Conservation (phyloP, 2,888 invertebrate genomes). For the Caenorhabditis parvicauda region DNA sequence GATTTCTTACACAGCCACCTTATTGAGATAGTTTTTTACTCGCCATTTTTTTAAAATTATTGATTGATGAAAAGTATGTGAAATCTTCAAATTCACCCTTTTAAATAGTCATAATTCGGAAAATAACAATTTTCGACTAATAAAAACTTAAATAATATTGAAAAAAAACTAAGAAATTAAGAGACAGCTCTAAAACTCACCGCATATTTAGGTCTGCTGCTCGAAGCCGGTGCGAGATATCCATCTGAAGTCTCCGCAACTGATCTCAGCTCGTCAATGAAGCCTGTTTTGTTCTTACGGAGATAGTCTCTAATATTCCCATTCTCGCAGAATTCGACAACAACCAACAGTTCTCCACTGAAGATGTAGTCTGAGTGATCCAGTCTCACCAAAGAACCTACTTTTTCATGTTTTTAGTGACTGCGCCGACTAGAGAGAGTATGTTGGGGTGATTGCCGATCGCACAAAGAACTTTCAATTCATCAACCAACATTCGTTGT, state of each 20-base stretch:
- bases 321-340: slow-evolving; percentile 32
- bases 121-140: too few species aligned
- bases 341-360: slow-evolving; percentile 35
- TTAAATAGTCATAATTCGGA: too few species aligned
- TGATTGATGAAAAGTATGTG: too few species aligned
- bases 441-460: slow-evolving; percentile 44
- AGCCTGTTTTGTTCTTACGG: slow-evolving; percentile 2
- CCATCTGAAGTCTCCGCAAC: not conserved
- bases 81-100: too few species aligned
- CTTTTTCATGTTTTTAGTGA: slow-evolving; percentile 34
- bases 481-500: slow-evolving; percentile 35
- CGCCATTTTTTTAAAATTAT: too few species aligned
- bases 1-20: too few species aligned
- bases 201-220: not conserved
- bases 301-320: slow-evolving; percentile 31
- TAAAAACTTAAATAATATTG: too few species aligned
- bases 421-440: slow-evolving; percentile 38
- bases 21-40: too few species aligned
- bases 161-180: not conserved
- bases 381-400: slow-evolving; percentile 5
- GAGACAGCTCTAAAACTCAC: not conserved
- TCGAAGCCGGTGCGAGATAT: slow-evolving; percentile 7
- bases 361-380: slow-evolving; percentile 3
- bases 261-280: slow-evolving; percentile 21
- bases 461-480: slow-evolving; percentile 41